Conservation (phyloP, 2,113 vertebrate species). For the Crotalus horridus region DNA sequence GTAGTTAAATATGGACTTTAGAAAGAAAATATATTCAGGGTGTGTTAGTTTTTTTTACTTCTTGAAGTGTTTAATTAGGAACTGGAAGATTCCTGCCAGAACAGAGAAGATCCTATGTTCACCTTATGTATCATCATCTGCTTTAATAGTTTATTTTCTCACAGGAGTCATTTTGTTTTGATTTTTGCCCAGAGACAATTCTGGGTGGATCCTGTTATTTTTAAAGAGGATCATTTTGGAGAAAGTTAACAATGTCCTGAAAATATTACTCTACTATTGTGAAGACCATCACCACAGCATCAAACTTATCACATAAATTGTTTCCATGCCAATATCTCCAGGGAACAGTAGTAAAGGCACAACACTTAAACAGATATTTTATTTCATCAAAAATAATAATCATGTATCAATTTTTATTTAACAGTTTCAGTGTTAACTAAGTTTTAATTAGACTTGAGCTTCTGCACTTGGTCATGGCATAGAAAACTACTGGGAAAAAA, state of each 20-base stretch:
- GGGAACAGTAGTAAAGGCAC: background rate
- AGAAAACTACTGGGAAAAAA: background rate
- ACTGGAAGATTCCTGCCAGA: background rate
- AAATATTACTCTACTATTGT: background rate
- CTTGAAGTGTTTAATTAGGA: background rate
- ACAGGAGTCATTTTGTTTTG: background rate
- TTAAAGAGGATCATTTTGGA: background rate
- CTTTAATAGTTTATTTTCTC: background rate
- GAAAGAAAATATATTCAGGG: background rate
- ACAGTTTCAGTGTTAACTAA: background rate
- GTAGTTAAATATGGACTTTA: background rate
- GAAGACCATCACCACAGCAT: background rate
- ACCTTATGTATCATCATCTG: background rate
- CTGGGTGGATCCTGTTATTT: background rate
- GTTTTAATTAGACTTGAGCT: background rate
- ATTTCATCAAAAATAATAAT: too few relatives aligned
- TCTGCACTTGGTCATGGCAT: background rate
- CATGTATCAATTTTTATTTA: background rate
- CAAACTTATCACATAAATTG: background rate
- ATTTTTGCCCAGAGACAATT: background rate
- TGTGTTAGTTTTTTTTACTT: too few relatives aligned
- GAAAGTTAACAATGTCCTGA: background rate
- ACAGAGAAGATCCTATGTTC: background rate
- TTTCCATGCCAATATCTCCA: background rate
- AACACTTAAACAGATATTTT: background rate